Base-by-base conservation (phyloP, 1,140 invertebrate genomes). In the Cydia splendana region DNA sequence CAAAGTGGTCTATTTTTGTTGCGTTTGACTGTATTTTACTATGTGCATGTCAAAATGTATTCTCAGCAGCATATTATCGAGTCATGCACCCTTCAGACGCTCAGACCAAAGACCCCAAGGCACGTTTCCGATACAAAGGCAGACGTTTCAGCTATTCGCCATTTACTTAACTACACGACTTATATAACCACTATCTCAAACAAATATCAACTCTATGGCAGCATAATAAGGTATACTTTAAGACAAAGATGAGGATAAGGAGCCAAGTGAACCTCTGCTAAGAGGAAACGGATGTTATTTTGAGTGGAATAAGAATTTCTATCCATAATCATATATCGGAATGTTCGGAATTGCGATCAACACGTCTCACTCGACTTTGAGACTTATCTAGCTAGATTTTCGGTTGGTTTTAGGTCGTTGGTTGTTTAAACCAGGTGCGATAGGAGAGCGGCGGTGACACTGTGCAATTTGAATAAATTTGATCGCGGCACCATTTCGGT, bases 281-380 rank as follows among this genome's bases (percentile, higher is more conserved):
- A 90, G 86, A 90, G 87, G 86, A 87, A 87, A 87, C 85, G 82
- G 86, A 88, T 90, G 88, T 89, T 90, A 89, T 90, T 90, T 92
- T 92, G 88, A 92, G 84, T 87, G 87, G 85, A 91, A 90, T 89
- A 92, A 91, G 87, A 92, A 91, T 90, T 89, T 89, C 87, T 87
- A 91, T 91, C 88, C 85, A 88, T 87, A 87, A 87, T 86, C 85
- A 82, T 87, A 88, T 83, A 88, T 88, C 85, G 85, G 81, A 78
- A 81, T 81, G 84, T 87, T 85, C 82, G 77, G 80, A 89, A 90
- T 86, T 88, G 85, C 79, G 76, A 77, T 65, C 34, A 12, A 10
- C 20, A 20, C 20, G 24, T 0, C 3, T n/a, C 9, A 42, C 15
- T 76, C 13, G 20, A 86, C 78, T 83, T 79, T 82, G 9, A 67